phyloP scores from a whole-genome alignment of 2,797 vertebrate species.

The Mormyrus hasselquistii region DNA sequence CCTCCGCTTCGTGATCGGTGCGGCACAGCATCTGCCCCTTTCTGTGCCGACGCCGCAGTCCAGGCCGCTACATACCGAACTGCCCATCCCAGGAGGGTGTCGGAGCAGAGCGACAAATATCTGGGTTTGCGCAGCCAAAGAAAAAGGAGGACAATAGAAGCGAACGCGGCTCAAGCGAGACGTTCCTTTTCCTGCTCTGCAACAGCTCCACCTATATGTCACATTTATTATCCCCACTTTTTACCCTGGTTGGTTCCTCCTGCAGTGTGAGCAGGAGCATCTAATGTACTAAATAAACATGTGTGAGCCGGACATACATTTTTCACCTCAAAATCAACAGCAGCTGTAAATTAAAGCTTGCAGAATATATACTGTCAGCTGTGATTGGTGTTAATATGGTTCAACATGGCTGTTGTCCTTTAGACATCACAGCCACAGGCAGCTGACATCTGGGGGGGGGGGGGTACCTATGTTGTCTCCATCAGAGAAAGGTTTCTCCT shows the following conservation, averaged over 20 bases:
- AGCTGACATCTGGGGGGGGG: neutral
- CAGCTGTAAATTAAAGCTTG: neutral
- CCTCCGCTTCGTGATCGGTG: constrained; percentile 41
- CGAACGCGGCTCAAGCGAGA: neutral
- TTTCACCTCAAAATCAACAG: neutral
- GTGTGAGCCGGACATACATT: neutral
- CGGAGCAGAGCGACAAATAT: constrained; percentile 34
- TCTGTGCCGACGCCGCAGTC: no score
- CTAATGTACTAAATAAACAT: neutral
- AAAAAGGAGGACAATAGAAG: neutral
- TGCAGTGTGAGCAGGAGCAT: neutral
- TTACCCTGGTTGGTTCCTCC: no score
- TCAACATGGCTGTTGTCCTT: neutral
- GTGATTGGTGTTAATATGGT: neutral
- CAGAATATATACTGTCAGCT: neutral
- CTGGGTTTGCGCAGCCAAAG: neutral
- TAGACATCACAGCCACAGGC: neutral
- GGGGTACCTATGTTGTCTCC: neutral
- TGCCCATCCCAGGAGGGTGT: no score
- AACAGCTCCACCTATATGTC: constrained; percentile 12
- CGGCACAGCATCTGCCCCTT: constrained; percentile 30
- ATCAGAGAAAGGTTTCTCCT: no score
- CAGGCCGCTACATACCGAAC: neutral
- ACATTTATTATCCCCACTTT: neutral
- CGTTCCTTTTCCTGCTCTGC: neutral